phyloP scores from a whole-genome alignment of 2,797 vertebrate species.

The Malurus leucopterus region DNA sequence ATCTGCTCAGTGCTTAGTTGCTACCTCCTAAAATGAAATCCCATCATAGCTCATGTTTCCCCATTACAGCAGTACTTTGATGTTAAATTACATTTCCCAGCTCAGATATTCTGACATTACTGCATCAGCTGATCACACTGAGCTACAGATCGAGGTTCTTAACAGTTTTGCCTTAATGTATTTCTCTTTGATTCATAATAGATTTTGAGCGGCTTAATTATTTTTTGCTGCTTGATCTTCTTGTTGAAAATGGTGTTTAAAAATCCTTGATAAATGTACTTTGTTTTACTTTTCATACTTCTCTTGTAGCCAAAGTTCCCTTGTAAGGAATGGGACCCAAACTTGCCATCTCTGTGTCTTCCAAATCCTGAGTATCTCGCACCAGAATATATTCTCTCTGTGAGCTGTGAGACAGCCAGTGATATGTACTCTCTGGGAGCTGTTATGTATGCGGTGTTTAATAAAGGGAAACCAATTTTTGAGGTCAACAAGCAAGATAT shows the following conservation, averaged over 20 bases:
- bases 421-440: conserved; percentile 98
- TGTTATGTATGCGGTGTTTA: conserved; percentile 91
- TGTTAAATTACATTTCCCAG: background rate
- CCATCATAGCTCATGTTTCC: background rate
- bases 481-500: conserved; percentile 97
- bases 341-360: conserved; percentile 90
- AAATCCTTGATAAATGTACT: background rate
- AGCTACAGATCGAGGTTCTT: background rate
- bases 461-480: conserved; percentile 94
- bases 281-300: background rate
- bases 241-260: background rate
- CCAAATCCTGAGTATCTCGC: conserved; percentile 97
- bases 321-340: conserved; percentile 98
- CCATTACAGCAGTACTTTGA: background rate
- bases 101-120: background rate
- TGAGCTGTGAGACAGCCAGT: conserved; percentile 95
- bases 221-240: background rate
- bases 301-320: conserved; percentile 84
- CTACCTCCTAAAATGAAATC: background rate
- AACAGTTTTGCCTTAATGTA: background rate
- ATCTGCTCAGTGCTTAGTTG: background rate
- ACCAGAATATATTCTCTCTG: conserved; percentile 95
- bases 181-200: background rate
- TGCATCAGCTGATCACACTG: background rate
- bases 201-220: background rate